Base-by-base conservation (phyloP, 2,888 invertebrate species). In the Blastobasis lacticolella region DNA sequence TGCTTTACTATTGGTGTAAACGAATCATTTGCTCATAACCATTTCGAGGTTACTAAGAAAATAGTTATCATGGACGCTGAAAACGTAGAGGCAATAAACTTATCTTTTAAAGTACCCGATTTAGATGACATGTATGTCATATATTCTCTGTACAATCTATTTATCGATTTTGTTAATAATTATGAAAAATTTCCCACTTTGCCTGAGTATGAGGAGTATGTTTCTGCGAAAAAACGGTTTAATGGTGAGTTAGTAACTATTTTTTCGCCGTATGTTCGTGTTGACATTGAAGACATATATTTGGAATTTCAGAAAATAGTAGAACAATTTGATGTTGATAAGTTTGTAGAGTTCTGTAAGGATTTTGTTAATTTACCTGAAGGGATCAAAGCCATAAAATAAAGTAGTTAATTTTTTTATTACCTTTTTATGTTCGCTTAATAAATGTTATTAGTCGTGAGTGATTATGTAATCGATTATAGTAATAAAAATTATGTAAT, bases 161-260 rank as follows among this genome's bases (percentile, higher is more conserved):
- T n/a, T n/a, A n/a, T n/a, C n/a, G n/a, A n/a, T n/a, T n/a, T n/a
- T n/a, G n/a, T n/a, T n/a, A n/a, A n/a, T n/a, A n/a, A n/a, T n/a
- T n/a, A n/a, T n/a, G n/a, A n/a, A n/a, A n/a, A n/a, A n/a, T n/a
- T n/a, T n/a, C n/a, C n/a, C n/a, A n/a, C n/a, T n/a, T n/a, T n/a
- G n/a, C n/a, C n/a, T n/a, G n/a, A n/a, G n/a, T n/a, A n/a, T n/a
- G n/a, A n/a, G n/a, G n/a, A n/a, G n/a, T n/a, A n/a, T n/a, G n/a
- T n/a, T n/a, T n/a, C n/a, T n/a, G n/a, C n/a, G 51, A 62, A 49
- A 38, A 61, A 60, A 45, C 58, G 56, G 43, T 58, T 55, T 40
- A 41, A 54, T 6, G 55, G 45, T 4, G n/a, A n/a, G n/a, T n/a
- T n/a, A n/a, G n/a, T n/a, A n/a, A n/a, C n/a, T n/a, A n/a, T n/a